These are phyloP conservation scores for Petrocephalus zakoni DNA, from an alignment of 2,113 vertebrate genomes.

Conservation along the genomic window DNA sequence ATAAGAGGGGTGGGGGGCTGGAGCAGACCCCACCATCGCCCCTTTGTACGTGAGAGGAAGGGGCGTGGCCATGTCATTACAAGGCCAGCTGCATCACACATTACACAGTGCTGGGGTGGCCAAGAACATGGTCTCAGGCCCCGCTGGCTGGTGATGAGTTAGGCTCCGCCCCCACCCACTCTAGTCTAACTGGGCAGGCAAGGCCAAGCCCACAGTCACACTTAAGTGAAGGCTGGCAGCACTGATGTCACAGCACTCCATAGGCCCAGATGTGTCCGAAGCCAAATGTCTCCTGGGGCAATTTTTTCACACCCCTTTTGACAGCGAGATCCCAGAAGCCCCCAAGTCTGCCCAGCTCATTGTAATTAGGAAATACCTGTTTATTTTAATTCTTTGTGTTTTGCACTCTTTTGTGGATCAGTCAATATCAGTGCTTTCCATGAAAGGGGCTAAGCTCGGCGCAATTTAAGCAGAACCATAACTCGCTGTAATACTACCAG, in stretches of 20 bases:
- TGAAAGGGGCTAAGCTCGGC: neutral
- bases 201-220: constrained; percentile 1
- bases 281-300: neutral
- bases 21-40: no score
- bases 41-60: no score
- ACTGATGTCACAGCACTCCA: constrained; percentile 22
- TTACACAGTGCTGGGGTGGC: neutral
- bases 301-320: neutral
- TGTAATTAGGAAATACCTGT: neutral
- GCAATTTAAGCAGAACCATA: neutral
- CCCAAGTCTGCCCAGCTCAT: neutral
- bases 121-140: neutral
- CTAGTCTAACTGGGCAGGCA: neutral
- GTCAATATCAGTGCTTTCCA: neutral
- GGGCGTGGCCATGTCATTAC: neutral
- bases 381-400: neutral
- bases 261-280: neutral
- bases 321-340: neutral
- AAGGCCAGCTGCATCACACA: neutral
- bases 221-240: constrained; percentile 26
- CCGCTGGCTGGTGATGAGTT: neutral
- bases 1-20: neutral
- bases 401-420: neutral
- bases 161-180: neutral
- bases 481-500: neutral